Base-by-base conservation (phyloP, 1,140 invertebrate species). In the Chionoecetes opilio region DNA sequence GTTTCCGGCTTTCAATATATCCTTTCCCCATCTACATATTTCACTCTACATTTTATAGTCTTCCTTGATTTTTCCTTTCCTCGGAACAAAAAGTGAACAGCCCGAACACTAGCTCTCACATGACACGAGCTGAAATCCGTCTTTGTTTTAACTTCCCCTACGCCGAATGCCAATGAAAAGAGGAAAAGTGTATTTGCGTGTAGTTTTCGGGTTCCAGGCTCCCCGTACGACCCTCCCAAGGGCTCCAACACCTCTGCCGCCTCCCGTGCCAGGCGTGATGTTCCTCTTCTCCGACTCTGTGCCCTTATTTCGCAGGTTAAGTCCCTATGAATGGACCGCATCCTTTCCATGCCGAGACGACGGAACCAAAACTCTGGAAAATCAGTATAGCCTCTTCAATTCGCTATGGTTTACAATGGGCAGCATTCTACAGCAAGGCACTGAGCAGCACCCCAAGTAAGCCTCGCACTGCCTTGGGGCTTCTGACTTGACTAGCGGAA, bases 341-440 rank as follows among this genome's bases (percentile, higher is more conserved):
- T 97, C 98, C 98, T 0, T 98, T 97, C 98, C 98, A 0, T 99
- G 98, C 94, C 96, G 98, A 96, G 97, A 98, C 82, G 98, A 98
- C 96, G 98, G 98, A 96, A 98, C 98, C 0, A 97, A 98, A 38
- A 97, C 97, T 91, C 97, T 98, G 5, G 98, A 98, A 96, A 99
- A 99, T 97, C 98, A 99, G 96, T 99, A 99, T 97, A 98, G 97
- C n/a, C 97, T 99, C 21, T 97, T 98, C 38, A 99, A 99, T 97
- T 98, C 98, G 3, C 97, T 99, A 0, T 97, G 97, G 97, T 97
- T 97, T 96, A 97, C 97, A 9, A 97, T 97, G 89, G 97, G 97
- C 63, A 97, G 97, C 82, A 96, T 97, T 46, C 97, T 97, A 97
- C 97, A 97, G 96, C 97, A 97, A 95, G 98, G 98, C 97, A 98